Evolutionary conservation across 2,113 vertebrate genomes (phyloP), one percentile per base, ranked within the genome.

Genomic region (Cisticola juncidis): DNA sequence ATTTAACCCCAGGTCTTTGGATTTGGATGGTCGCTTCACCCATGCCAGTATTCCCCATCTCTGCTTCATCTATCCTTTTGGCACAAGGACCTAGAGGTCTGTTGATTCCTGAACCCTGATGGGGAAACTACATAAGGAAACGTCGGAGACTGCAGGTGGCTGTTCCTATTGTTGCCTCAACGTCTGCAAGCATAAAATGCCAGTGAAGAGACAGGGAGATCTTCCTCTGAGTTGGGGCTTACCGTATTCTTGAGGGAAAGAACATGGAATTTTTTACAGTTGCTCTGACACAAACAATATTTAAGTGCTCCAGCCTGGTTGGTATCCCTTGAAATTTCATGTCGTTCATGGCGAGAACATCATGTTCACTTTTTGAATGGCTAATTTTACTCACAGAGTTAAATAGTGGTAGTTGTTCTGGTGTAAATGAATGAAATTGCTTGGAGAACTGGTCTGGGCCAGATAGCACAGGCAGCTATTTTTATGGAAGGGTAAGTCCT

Each of bases 401-500:
- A 80, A 92, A 66, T 10, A 22, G 25, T 50, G 33, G 20, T 58
- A 60, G 38, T 66, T 81, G 51, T 88, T 88, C 25, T 74, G 60
- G 11, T 81, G 13, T 81, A 45, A 51, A 31, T 36, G 61, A 74
- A 77, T 12, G n/a, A 74, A 84, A 56, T 50, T 92, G 44, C 91
- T 68, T 93, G 45, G 45, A 92, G 88, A 91, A 65, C n/a, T 82
- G 44, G 78, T 92, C 80, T 14, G n/a, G 86, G 84, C 81, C 88
- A 96, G 95, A 85, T 62, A 97, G 57, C 36, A 51, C 91, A 74
- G 95, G 88, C 91, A 97, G 96, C 97, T 98, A 95, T 97, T 98
- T 98, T 97, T 96, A 94, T 72, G 87, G 87, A 95, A 76, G 25
- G 13, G 2, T 60, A 71, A 61, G 20, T 90, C 73, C 79, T 91